Percentiles rank a stretch among this genome's conserved stretches.
phyloP scores from a whole-genome alignment of 2,113 vertebrate genomes.

The Girardinichthys multiradiatus region DNA sequence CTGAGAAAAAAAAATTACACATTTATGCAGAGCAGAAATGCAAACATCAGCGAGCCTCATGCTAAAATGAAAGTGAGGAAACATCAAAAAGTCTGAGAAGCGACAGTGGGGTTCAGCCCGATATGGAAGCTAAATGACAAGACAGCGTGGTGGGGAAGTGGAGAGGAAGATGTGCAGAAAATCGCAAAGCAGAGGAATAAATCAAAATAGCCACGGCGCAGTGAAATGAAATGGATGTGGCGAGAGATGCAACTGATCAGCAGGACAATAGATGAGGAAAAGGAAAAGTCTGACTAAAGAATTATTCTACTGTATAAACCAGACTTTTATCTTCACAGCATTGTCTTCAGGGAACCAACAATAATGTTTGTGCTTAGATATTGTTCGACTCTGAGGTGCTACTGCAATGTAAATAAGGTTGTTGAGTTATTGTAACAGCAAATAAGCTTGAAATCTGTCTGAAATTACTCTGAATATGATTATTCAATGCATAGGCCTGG shows the following conservation, averaged over 20 bases:
- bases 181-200: slow-evolving; percentile 32
- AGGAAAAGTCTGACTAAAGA: slow-evolving; percentile 5
- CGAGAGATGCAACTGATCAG: slow-evolving; percentile 34
- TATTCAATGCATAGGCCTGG: too few relatives aligned
- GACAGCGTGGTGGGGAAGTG: slow-evolving; percentile 29
- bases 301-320: not conserved
- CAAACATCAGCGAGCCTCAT: slow-evolving; percentile 40
- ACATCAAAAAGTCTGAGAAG: slow-evolving; percentile 50
- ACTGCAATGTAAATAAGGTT: not conserved
- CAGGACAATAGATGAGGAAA: slow-evolving; percentile 31
- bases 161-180: slow-evolving; percentile 10
- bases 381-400: not conserved
- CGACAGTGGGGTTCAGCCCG: slow-evolving; percentile 14
- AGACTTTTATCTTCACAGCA: not conserved
- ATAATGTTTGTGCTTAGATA: not conserved
- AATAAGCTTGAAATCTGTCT: too few relatives aligned
- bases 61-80: slow-evolving; percentile 42
- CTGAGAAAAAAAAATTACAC: slow-evolving; percentile 57
- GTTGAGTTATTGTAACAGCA: too few relatives aligned
- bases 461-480: too few relatives aligned
- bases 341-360: not conserved
- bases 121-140: slow-evolving; percentile 50
- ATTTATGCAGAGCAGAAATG: slow-evolving; percentile 47
- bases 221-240: slow-evolving; percentile 23
- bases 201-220: slow-evolving; percentile 42